phyloP scores from a whole-genome alignment of 2,797 vertebrate species.

The Chloroceryle inda region DNA sequence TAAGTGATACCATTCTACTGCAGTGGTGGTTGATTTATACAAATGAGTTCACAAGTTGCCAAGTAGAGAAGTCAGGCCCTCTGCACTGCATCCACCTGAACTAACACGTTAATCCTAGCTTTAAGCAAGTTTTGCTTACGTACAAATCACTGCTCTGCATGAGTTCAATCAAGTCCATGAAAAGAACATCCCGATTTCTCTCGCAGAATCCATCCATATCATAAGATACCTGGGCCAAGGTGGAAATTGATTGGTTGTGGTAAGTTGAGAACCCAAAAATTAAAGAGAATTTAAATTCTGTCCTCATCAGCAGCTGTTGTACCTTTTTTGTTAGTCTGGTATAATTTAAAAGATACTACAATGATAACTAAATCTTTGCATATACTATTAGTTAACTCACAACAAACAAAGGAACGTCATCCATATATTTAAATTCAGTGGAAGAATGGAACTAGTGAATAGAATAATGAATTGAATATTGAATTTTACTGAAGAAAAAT shows the following conservation, averaged over 20 bases:
- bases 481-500: background rate
- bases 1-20: background rate
- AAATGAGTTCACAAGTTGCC: background rate
- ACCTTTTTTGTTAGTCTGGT: background rate
- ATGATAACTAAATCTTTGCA: background rate
- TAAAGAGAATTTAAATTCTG: constrained; percentile 36
- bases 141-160: constrained; percentile 99
- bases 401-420: background rate
- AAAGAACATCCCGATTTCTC: constrained; percentile 97
- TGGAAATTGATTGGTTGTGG: constrained; percentile 45
- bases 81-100: background rate
- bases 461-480: background rate
- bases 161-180: constrained; percentile 96
- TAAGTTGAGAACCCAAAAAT: constrained; percentile 50
- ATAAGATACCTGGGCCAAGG: constrained; percentile 92
- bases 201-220: constrained; percentile 98
- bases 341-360: background rate
- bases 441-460: background rate
- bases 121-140: constrained; percentile 73
- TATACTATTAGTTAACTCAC: background rate
- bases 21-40: background rate
- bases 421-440: background rate
- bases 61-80: background rate
- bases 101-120: background rate
- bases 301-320: background rate